Evolutionary conservation across 2,113 vertebrate genomes (phyloP).

Genomic region (Panthera tigris): DNA sequence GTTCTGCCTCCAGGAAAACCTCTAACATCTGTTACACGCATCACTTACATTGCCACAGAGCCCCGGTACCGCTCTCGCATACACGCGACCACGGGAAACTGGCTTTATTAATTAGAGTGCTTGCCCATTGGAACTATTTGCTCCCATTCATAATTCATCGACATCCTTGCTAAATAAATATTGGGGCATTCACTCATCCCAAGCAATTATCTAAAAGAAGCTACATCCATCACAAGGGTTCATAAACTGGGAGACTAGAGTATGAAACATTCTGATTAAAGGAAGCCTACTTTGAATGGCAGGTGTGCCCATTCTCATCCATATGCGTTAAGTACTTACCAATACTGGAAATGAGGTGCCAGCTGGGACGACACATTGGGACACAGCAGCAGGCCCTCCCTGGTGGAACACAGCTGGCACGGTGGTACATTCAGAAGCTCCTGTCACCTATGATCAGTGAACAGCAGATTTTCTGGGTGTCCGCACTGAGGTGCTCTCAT

Average conservation of each 20-base stretch:
- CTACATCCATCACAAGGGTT: conserved; percentile 60
- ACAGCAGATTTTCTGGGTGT: background rate
- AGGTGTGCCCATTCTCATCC: background rate
- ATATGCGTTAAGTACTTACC: background rate
- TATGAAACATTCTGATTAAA: conserved; percentile 69
- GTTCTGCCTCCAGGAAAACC: background rate
- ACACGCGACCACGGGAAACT: background rate
- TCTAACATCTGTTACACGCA: background rate
- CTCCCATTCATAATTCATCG: conserved; percentile 67
- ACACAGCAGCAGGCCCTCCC: background rate
- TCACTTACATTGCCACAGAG: background rate
- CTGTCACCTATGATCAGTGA: background rate
- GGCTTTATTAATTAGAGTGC: conserved; percentile 63
- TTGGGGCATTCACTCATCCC: conserved; percentile 58
- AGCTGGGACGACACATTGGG: background rate
- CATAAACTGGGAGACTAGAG: conserved; percentile 44
- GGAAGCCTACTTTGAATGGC: conserved; percentile 39
- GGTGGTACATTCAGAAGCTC: background rate
- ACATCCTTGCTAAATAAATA: conserved; percentile 71
- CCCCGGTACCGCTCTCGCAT: background rate
- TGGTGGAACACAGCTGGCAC: rapidly evolving
- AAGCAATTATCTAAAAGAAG: conserved; percentile 66
- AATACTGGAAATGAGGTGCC: background rate
- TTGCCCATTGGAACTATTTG: conserved; percentile 55
- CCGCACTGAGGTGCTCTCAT: background rate